Percentiles rank a stretch among this genome's conserved stretches.
phyloP scores from a whole-genome alignment of 1,140 invertebrate species.

The Drosophila bocki region DNA sequence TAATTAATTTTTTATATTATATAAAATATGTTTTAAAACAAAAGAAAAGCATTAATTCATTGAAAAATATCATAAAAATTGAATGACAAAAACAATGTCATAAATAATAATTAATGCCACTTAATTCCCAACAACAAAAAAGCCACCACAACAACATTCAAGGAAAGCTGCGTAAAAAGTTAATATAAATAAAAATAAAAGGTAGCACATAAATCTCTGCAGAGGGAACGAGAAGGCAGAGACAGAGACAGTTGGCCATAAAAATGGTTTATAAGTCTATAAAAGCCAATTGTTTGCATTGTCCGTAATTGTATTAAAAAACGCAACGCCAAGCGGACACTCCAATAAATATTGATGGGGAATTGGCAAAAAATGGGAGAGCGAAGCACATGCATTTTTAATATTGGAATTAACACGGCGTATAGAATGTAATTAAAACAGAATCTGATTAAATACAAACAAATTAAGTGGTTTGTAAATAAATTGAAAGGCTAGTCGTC shows the following conservation, averaged over 20 bases:
- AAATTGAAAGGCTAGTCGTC: conserved; percentile 67
- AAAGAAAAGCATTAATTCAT: conserved; percentile 61
- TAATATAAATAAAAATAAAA: conserved; percentile 53
- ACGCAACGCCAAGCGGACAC: conserved; percentile 38
- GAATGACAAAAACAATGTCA: conserved; percentile 58
- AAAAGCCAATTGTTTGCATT: conserved; percentile 70
- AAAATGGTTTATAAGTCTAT: conserved; percentile 63
- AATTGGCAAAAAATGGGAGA: conserved; percentile 29
- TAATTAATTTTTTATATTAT: conserved; percentile 66
- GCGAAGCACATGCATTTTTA: conserved; percentile 68
- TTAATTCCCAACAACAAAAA: conserved; percentile 29
- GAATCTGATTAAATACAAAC: conserved; percentile 84
- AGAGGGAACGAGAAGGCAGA: conserved; percentile 17
- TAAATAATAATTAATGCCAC: conserved; percentile 79
- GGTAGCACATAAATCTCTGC: conserved; percentile 31
- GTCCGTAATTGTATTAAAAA: conserved; percentile 79
- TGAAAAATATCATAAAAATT: conserved; percentile 63
- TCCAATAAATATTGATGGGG: conserved; percentile 52
- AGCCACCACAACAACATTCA: conserved; percentile 1
- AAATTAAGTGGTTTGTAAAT: conserved; percentile 85
- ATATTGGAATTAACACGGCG: conserved; percentile 68
- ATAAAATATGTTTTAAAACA: conserved; percentile 34
- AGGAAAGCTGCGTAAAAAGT: conserved; percentile 17
- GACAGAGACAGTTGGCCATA: conserved; percentile 54
- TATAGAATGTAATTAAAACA: conserved; percentile 82